Percentiles rank a stretch among this genome's conserved stretches.
phyloP scores from a whole-genome alignment of 2,113 vertebrate species.

The Odontophorus gujanensis region DNA sequence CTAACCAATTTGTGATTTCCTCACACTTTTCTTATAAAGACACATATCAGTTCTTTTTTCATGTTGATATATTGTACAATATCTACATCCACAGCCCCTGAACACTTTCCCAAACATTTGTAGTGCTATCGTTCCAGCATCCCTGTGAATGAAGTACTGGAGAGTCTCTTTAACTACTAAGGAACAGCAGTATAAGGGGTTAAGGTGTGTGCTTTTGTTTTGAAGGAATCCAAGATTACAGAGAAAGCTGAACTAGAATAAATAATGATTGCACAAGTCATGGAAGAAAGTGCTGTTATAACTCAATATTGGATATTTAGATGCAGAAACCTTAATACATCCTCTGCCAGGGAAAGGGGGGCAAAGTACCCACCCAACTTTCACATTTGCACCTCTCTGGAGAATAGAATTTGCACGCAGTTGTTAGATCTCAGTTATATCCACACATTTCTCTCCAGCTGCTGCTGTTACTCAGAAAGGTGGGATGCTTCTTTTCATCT shows the following conservation, averaged over 20 bases:
- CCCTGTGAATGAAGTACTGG: background rate
- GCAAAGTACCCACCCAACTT: background rate
- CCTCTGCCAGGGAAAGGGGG: background rate
- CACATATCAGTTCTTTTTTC: background rate
- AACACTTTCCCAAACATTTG: background rate
- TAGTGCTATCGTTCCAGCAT: background rate
- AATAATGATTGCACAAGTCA: background rate
- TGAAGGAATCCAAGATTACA: background rate
- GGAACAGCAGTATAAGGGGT: background rate
- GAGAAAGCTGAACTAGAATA: background rate
- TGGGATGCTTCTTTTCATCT: background rate
- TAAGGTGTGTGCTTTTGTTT: background rate
- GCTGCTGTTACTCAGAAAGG: conserved; percentile 22
- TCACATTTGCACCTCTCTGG: background rate
- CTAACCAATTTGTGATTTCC: background rate
- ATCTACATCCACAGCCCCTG: background rate
- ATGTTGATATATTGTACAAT: background rate
- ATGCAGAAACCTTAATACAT: background rate
- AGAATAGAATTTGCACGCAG: background rate
- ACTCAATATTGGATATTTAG: background rate
- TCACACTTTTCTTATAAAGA: background rate
- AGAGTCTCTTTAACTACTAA: background rate
- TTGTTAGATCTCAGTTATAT: background rate
- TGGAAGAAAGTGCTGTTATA: background rate
- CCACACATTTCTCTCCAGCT: conserved; percentile 27